phyloP scores from a whole-genome alignment of 1,140 invertebrate genomes.

The Portunus trituberculatus region DNA sequence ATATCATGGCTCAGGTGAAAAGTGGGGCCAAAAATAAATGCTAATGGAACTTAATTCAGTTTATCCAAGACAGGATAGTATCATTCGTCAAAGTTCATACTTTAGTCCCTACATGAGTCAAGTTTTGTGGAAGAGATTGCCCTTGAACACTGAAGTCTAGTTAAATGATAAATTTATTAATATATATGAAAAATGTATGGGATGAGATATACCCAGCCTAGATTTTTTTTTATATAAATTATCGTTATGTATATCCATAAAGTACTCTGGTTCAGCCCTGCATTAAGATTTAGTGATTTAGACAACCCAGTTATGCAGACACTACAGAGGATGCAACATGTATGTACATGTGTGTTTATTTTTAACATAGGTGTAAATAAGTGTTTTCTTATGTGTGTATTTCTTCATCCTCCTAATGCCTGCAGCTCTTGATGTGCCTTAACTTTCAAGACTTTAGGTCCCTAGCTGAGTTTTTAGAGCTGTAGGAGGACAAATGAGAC shows the following conservation, averaged over 20 bases:
- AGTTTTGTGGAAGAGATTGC: too few relatives aligned
- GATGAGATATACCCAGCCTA: too few relatives aligned
- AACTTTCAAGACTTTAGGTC: constrained; percentile 66
- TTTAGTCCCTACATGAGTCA: too few relatives aligned
- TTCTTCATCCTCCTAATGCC: constrained; percentile 52
- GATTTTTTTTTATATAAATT: background rate
- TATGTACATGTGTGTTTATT: constrained; percentile 40
- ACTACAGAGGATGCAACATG: constrained; percentile 46
- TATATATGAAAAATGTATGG: too few relatives aligned
- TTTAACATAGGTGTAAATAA: constrained; percentile 60
- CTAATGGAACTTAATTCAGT: background rate
- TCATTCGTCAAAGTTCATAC: background rate
- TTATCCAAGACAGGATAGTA: background rate
- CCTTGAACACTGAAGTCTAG: too few relatives aligned
- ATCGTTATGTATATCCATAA: background rate
- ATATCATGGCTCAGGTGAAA: background rate
- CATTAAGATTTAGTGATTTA: background rate
- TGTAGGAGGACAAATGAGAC: constrained; percentile 71
- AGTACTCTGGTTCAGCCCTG: constrained; percentile 18
- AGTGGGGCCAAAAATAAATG: background rate
- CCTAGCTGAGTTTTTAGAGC: constrained; percentile 70
- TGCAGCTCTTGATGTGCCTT: constrained; percentile 74
- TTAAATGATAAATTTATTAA: too few relatives aligned
- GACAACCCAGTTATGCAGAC: constrained; percentile 16
- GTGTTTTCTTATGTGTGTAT: constrained; percentile 64